These are phyloP conservation scores for Aphodius granarius DNA, from an alignment of 2,888 invertebrate species.

Conservation along the genomic window DNA sequence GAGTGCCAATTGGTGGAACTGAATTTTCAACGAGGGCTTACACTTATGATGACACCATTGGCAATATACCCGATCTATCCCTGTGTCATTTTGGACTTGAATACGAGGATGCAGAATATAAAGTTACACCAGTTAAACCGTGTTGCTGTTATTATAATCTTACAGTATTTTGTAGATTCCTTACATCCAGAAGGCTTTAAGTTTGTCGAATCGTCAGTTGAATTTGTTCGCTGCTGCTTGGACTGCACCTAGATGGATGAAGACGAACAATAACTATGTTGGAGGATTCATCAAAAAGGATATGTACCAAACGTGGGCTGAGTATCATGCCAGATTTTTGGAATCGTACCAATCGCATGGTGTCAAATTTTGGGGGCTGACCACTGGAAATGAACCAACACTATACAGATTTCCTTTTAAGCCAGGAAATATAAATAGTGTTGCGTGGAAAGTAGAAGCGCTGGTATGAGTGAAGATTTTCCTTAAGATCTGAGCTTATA, in stretches of 20 bases:
- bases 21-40: slow-evolving; percentile 85
- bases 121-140: slow-evolving; percentile 56
- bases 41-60: slow-evolving; percentile 73
- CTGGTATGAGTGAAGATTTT: slow-evolving; percentile 9
- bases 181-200: slow-evolving; percentile 35
- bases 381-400: slow-evolving; percentile 85
- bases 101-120: slow-evolving; percentile 71
- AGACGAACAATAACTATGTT: slow-evolving; percentile 46
- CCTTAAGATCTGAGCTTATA: too few relatives aligned
- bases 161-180: slow-evolving; percentile 37
- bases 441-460: slow-evolving; percentile 71
- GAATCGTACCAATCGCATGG: slow-evolving; percentile 71
- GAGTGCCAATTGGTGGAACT: slow-evolving; percentile 82
- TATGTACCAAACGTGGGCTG: slow-evolving; percentile 76
- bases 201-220: slow-evolving; percentile 33
- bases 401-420: slow-evolving; percentile 58
- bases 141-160: neutral
- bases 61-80: slow-evolving; percentile 67
- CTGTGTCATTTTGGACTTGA: slow-evolving; percentile 67
- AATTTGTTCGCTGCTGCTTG: slow-evolving; percentile 58
- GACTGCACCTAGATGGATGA: slow-evolving; percentile 58
- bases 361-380: slow-evolving; percentile 77
- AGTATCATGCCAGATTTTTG: slow-evolving; percentile 80
- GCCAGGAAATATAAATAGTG: slow-evolving; percentile 63
- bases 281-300: slow-evolving; percentile 44